These are phyloP conservation scores for Tenthredo mesomela DNA, from an alignment of 2,888 invertebrate species.

Conservation along the genomic window DNA sequence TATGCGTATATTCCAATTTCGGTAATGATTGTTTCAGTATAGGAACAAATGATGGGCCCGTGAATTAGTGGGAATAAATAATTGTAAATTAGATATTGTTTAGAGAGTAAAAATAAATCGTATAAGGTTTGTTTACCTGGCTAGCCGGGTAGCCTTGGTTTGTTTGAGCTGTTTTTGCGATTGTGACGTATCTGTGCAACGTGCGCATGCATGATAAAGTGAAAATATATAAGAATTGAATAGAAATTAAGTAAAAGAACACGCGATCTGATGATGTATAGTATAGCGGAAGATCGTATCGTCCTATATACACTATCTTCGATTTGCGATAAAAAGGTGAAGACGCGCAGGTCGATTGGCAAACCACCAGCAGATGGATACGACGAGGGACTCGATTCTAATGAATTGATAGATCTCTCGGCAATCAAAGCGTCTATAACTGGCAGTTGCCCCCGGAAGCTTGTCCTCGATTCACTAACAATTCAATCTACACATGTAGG, in stretches of 20 bases:
- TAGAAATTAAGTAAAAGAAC: background rate
- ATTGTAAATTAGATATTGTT: background rate
- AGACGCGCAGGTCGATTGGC: background rate
- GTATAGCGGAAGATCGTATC: background rate
- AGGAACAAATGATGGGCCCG: background rate
- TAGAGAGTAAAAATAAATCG: conserved; percentile 31
- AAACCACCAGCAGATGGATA: conserved; percentile 17
- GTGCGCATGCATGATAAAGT: background rate
- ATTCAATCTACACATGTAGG: conserved; percentile 35
- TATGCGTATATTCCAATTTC: too few relatives aligned
- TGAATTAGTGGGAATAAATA: background rate
- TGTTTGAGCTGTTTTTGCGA: conserved; percentile 21
- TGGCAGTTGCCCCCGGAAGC: conserved; percentile 48
- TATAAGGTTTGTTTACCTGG: conserved; percentile 30
- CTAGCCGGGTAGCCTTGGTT: background rate
- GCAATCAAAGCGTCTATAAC: conserved; percentile 47
- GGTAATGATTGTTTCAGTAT: background rate
- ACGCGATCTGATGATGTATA: background rate
- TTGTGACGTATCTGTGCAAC: background rate
- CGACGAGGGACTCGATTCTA: conserved; percentile 13
- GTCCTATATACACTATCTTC: background rate
- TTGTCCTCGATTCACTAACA: conserved; percentile 38
- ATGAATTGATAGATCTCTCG: conserved; percentile 38
- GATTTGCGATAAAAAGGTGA: background rate
- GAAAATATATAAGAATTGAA: background rate